Base-by-base conservation (phyloP, 2,113 vertebrate species). In the Arizona elegans region DNA sequence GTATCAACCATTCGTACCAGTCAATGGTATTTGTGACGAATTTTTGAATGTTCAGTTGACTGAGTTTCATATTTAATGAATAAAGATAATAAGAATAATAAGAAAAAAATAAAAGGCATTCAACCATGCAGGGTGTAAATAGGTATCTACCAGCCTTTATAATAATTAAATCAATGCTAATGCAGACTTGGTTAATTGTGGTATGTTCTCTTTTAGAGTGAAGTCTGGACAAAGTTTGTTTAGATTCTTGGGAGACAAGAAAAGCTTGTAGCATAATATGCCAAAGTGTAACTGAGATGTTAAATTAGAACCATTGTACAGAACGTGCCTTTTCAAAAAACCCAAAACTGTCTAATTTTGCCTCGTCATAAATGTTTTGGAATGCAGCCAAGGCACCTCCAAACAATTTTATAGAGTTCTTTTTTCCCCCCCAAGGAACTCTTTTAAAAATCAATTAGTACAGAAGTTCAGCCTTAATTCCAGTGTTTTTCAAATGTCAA, bases 381-480 rank as follows among this genome's bases (percentile, higher is more conserved):
- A 96, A 95, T 3, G 38, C 94, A 96, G 97, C 97, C 98, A 98
- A 98, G 91, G 93, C 94, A 91, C 92, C 97, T 98, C 96, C 95
- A 98, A 97, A 98, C 97, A 98, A n/a, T 97, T 97, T 97, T 96
- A 96, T 96, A 96, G 94, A 97, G 95, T 95, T 97, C 95, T 97
- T 70, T 70, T 43, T 65, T 70, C 7, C 13, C 97, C 98, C 98
- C 94, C 92, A 97, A 90, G 96, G 96, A 97, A 98, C 96, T 98
- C 96, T 97, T 97, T 98, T 97, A 98, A 98, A 98, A 98, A 97
- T 98, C 98, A 98, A 98, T 98, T 98, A 98, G 96, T 97, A 96
- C 94, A 96, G 96, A 96, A 97, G 97, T 96, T 96, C 97, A 97
- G 98, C 97, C 96, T 24, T 97, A 96, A 97, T 97, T 96, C 87